A percentile compares a stretch with the other conserved stretches of the same genome.
Conservation (phyloP, 2,888 invertebrate genomes). For the Apodemia hepburni region DNA sequence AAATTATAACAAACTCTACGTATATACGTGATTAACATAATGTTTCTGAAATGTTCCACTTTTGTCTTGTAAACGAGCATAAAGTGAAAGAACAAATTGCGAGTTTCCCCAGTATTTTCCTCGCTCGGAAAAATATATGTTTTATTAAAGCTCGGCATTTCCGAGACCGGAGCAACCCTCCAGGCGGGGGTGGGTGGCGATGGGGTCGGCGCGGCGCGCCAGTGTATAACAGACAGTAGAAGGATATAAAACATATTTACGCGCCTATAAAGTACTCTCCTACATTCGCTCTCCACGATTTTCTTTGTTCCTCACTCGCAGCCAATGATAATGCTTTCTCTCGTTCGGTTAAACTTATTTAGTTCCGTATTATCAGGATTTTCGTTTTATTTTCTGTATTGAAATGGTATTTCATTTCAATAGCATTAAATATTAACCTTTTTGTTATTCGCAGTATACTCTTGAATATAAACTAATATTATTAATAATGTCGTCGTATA, state of each 20-base stretch:
- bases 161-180: constrained; percentile 76
- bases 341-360: constrained; percentile 79
- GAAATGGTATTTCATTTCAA: background rate
- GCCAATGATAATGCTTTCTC: constrained; percentile 79
- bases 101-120: constrained; percentile 80
- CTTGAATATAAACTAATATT: background rate
- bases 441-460: background rate
- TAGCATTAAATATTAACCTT: constrained; percentile 7
- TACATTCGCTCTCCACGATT: constrained; percentile 77
- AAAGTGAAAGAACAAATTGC: constrained; percentile 81
- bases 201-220: constrained; percentile 71
- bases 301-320: constrained; percentile 77
- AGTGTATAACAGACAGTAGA: constrained; percentile 80
- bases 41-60: constrained; percentile 78
- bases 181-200: constrained; percentile 40
- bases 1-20: constrained; percentile 60
- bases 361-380: constrained; percentile 74
- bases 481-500: background rate
- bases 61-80: constrained; percentile 81
- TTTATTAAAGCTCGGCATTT: constrained; percentile 81
- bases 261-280: constrained; percentile 81
- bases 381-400: constrained; percentile 66
- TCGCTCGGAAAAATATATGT: constrained; percentile 80
- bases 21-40: constrained; percentile 77
- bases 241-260: constrained; percentile 81